Base-by-base conservation (phyloP, 2,113 vertebrate genomes). In the Limnothrissa miodon region DNA sequence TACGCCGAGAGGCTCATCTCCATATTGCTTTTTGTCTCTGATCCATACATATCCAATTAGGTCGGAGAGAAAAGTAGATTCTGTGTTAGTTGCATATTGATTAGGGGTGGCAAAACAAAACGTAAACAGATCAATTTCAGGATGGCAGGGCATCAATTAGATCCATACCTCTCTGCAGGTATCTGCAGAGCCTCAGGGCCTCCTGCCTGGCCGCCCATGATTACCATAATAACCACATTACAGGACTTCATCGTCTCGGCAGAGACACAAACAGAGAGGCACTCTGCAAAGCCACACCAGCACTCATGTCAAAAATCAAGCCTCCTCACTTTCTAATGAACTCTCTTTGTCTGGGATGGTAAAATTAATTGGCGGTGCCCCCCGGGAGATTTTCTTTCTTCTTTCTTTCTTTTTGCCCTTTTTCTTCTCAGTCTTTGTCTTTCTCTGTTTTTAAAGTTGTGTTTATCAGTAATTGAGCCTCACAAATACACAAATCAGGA, bases 21-120 rank as follows among this genome's bases (percentile, higher is more conserved):
- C 46, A 79, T 83, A 79, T 83, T 66, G 19, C 53, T 81, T 79
- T 79, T 53, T 51, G 23, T 83, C 79, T 25, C 0, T 29, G 39
- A 87, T 85, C 86, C 80, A 87, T 87, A 83, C 56, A 83, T 84
- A 82, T 87, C 83, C 79, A 78, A 84, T 87, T 82, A 78, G 45
- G 53, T 17, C 9, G 44, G 59, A 36, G 56, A 83, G 78, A 56
- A 83, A 45, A 70, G 46, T 53, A 83, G 53, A 74, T 29, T 81
- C 74, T 39, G 51, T 83, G 56, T 86, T 84, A 86, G 56, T 82
- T 85, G 85, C 81, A 80, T 83, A 85, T 83, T 86, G 87, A 88
- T 83, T 42, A 53, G 66, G 53, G 29, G 29, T 74, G 66, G 66
- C 66, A 66, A 53, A 74, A 51, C 80, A 53, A 21, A 56, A 82